Base-by-base conservation (phyloP, 2,797 vertebrate species). In the Aplochiton taeniatus region DNA sequence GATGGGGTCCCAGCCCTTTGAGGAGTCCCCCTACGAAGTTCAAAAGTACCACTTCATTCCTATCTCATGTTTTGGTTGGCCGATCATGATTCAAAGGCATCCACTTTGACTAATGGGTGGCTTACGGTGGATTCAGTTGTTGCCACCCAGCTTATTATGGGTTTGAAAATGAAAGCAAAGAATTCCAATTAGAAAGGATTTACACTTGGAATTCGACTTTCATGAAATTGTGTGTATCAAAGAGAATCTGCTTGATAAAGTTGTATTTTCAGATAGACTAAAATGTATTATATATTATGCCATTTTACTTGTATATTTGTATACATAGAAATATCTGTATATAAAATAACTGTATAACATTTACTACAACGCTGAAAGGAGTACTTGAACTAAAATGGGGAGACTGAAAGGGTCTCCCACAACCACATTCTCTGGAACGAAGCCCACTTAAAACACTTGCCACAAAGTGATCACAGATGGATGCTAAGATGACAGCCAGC, bases 381-480 rank as follows among this genome's bases (percentile, higher is more conserved):
- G 70, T 65, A 70, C 57, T 74, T 48, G 54, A 83, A 73, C 72
- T 72, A 68, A 75, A 85, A 72, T 58, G 63, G 68, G 57, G 66
- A 79, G 68, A 65, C 75, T 8, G 53, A 68, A 63, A 19, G 53
- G 74, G 72, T 75, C 58, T 51, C 48, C 18, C 70, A 72, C 62
- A 57, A 80, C 70, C 66, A 11, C 77, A 85, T 63, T 76, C 64
- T 73, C 48, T 68, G 50, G 55, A 80, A 70, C 72, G 51, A 50
- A 57, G 70, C 72, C 74, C 70, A 66, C 74, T 81, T 80, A 67
- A 84, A 85, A 75, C 66, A 71, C 46, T 67, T 14, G 47, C 80
- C 79, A 69, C 79, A 88, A 89, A 90, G 78, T 87, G 85, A 89
- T 83, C 66, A 64, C 88, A 91, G 75, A 89, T 87, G 86, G 73